Percentiles rank a stretch among this genome's conserved stretches.
Evolutionary conservation across 2,888 invertebrate species (phyloP).

Genomic region (Trissolcus brochymenae): DNA sequence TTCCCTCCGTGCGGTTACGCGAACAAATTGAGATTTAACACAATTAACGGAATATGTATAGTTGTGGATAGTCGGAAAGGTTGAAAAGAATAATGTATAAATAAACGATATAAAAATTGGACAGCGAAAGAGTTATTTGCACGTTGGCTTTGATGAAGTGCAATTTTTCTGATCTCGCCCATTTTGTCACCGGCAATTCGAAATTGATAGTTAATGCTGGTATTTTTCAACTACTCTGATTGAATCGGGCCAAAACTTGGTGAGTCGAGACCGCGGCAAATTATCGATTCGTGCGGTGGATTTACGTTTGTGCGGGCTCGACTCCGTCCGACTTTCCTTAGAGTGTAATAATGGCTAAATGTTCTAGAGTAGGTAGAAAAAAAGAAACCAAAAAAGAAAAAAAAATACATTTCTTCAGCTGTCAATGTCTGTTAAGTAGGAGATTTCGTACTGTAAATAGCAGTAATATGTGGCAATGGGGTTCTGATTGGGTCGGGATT

Average conservation of each 20-base stretch:
- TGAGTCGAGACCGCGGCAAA: slow-evolving; percentile 17
- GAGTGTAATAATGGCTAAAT: slow-evolving; percentile 49
- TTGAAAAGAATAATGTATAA: not conserved
- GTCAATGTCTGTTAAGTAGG: slow-evolving; percentile 54
- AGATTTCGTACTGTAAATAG: slow-evolving; percentile 51
- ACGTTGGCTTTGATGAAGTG: slow-evolving; percentile 24
- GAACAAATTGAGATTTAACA: slow-evolving; percentile 7
- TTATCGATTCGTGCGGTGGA: not conserved
- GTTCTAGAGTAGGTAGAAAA: slow-evolving; percentile 49
- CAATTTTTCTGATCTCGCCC: slow-evolving; percentile 22
- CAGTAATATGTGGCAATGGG: slow-evolving; percentile 42
- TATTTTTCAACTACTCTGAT: slow-evolving; percentile 43
- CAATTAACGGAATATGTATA: not conserved
- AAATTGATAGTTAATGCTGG: slow-evolving; percentile 52
- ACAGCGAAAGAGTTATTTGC: slow-evolving; percentile 18
- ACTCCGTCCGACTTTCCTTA: slow-evolving; percentile 43
- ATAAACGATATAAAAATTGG: not conserved
- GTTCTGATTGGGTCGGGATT: slow-evolving; percentile 35
- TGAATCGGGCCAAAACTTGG: slow-evolving; percentile 29
- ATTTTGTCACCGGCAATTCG: slow-evolving; percentile 34
- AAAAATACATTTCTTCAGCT: slow-evolving; percentile 46
- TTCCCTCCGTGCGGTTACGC: too few species aligned
- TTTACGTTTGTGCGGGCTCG: slow-evolving; percentile 14
- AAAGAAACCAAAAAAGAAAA: slow-evolving; percentile 17
- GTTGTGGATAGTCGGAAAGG: not conserved